Evolutionary conservation across 2,797 vertebrate genomes (phyloP), one percentile per base, ranked within the genome.

Genomic region (Pseudotriccus pelzelni): DNA sequence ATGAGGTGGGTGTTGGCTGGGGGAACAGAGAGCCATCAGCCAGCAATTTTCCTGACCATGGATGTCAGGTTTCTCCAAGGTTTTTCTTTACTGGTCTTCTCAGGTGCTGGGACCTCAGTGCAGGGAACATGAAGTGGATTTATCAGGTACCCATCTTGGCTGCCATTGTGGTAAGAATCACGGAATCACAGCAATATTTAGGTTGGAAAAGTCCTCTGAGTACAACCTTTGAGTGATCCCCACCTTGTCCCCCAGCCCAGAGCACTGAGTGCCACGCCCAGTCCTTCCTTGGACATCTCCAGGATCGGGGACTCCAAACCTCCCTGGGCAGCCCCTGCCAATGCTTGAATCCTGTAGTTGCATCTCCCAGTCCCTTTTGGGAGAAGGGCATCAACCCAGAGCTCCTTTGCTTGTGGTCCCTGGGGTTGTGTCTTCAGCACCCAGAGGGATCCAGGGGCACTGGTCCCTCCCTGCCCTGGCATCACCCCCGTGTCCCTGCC

Each of bases 51-150:
- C 58, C 56, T 69, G 34, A 8, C 52, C 36, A 14, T 36, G 2
- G 62, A 17, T 10, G 67, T 28, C 86, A 64, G 50, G 32, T 18
- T 56, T 75, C 37, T 84, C 49, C 59, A 59, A 43, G 49, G 20
- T 17, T 10, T 70, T 90, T 90, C 55, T 91, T 41, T 60, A 50
- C 69, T 64, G 27, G 5, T 78, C 30, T 94, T 60, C 68, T 69
- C 94, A 99, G 99, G 94, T 99, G 99, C 97, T 99, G 99, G 99
- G 99, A 99, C 91, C 97, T 99, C 84, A 99, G 98, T 20, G 98
- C 99, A 3, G 99, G 99, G 86, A 99, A 99, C 97, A 98, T 99
- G 97, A 99, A 99, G 96, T 99, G 99, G 99, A 99, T 99, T 88
- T 98, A 99, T 89, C 99, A 99, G 97, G 98, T 99, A 53, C 99